Evolutionary conservation across 2,113 vertebrate genomes (phyloP).

Genomic region (Pedionomus torquatus): DNA sequence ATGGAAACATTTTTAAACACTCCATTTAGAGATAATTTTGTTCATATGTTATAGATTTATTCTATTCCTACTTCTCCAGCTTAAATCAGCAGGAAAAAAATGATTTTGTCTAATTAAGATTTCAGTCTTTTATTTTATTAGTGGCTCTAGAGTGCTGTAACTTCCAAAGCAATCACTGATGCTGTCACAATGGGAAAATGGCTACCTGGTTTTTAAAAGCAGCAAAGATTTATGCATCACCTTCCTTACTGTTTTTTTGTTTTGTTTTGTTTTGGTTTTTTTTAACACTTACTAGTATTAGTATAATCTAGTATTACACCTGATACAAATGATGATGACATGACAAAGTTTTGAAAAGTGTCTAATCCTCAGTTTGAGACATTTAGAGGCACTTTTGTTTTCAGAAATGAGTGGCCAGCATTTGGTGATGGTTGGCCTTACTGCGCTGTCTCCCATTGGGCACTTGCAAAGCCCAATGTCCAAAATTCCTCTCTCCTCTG

Average conservation of each 20-base stretch:
- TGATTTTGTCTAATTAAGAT: not conserved
- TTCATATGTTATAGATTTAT: conserved; percentile 21
- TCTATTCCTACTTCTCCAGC: not conserved
- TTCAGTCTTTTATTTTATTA: not conserved
- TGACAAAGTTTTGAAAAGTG: not conserved
- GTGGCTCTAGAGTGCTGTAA: not conserved
- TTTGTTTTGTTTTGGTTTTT: no score
- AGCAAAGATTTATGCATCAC: not conserved
- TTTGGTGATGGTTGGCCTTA: not conserved
- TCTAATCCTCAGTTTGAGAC: not conserved
- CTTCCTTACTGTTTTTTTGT: not conserved
- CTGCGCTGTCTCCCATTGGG: not conserved
- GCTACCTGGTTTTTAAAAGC: not conserved
- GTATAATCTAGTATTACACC: not conserved
- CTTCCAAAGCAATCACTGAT: not conserved
- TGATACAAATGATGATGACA: not conserved
- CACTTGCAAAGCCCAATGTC: not conserved
- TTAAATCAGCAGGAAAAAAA: not conserved
- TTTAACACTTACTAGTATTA: not conserved
- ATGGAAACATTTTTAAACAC: conserved; percentile 58
- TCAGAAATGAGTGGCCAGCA: not conserved
- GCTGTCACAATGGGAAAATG: not conserved
- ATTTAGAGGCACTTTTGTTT: not conserved
- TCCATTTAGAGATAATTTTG: conserved; percentile 35
- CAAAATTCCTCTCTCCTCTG: not conserved